These are phyloP conservation scores for Aspiorhynchus laticeps DNA, from an alignment of 2,113 vertebrate species.

Conservation along the genomic window DNA sequence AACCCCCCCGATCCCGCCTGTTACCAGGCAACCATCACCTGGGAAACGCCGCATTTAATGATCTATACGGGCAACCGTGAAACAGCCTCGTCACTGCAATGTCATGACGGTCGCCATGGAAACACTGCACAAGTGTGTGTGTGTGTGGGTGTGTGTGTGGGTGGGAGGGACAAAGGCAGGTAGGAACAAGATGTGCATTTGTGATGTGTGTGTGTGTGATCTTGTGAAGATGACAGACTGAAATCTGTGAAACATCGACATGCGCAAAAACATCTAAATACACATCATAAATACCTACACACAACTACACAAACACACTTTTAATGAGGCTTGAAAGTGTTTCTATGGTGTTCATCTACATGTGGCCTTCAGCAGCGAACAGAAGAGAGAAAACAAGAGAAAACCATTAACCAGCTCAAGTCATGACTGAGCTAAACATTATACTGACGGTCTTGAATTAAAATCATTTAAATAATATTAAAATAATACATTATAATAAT, in stretches of 20 bases:
- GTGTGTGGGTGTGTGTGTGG: background rate
- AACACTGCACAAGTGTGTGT: constrained; percentile 54
- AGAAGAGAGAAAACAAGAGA: background rate
- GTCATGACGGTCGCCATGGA: constrained; percentile 70
- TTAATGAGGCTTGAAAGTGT: constrained; percentile 20
- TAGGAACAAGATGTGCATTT: constrained; percentile 45
- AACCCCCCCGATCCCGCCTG: constrained; percentile 53
- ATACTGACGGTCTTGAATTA: background rate
- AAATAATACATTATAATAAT: background rate
- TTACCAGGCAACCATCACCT: constrained; percentile 80
- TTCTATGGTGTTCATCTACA: background rate
- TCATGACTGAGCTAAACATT: background rate
- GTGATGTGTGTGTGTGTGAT: constrained; percentile 35
- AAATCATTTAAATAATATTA: background rate
- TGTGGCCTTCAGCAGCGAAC: constrained; percentile 7
- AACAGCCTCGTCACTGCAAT: constrained; percentile 73
- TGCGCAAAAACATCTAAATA: background rate
- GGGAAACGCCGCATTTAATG: constrained; percentile 69
- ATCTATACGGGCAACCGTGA: constrained; percentile 42
- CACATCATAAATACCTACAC: background rate
- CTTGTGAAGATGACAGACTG: background rate
- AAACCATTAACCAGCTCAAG: constrained; percentile 45
- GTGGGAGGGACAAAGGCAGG: constrained; percentile 37
- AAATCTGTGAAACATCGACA: constrained; percentile 13
- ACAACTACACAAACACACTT: constrained; percentile 17